phyloP scores from a whole-genome alignment of 1,140 invertebrate genomes.

The Tribolium madens region DNA sequence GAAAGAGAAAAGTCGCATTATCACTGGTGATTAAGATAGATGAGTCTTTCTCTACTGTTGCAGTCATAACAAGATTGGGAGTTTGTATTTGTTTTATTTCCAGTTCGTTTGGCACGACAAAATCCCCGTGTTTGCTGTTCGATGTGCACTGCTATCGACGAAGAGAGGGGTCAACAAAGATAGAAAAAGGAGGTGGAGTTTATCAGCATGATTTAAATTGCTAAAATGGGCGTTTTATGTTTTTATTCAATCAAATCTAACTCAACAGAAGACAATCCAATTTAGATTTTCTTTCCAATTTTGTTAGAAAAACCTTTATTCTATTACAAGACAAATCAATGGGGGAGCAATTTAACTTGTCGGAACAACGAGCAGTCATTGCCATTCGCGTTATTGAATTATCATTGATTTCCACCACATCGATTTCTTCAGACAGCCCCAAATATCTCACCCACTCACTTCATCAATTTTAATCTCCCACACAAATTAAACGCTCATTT shows the following conservation, averaged over 20 bases:
- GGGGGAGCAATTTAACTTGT: slow-evolving; percentile 55
- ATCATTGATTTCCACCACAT: slow-evolving; percentile 58
- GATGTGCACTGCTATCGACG: slow-evolving; percentile 29
- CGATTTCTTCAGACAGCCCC: slow-evolving; percentile 48
- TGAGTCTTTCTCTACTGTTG: slow-evolving; percentile 43
- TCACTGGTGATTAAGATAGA: slow-evolving; percentile 44
- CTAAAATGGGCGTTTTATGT: slow-evolving; percentile 66
- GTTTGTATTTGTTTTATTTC: slow-evolving; percentile 50
- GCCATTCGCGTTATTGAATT: slow-evolving; percentile 55
- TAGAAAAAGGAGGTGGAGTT: slow-evolving; percentile 53
- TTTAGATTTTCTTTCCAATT: slow-evolving; percentile 60
- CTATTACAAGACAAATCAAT: slow-evolving; percentile 54
- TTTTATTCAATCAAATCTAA: slow-evolving; percentile 64
- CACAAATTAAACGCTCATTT: not conserved
- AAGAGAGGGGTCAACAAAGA: slow-evolving; percentile 49
- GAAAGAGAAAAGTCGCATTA: slow-evolving; percentile 27
- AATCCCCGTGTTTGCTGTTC: slow-evolving; percentile 22
- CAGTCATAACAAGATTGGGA: slow-evolving; percentile 46
- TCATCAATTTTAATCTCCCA: not conserved
- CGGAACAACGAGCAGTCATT: slow-evolving; percentile 58
- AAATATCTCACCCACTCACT: not conserved
- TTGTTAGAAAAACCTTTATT: slow-evolving; percentile 58
- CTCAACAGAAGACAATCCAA: slow-evolving; percentile 57
- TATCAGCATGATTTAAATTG: slow-evolving; percentile 64
- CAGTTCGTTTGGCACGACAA: slow-evolving; percentile 47